A percentile compares a stretch with the other conserved stretches of the same genome.
These are phyloP conservation scores for Agonum fuliginosum DNA, from an alignment of 2,888 invertebrate species.

Conservation along the genomic window DNA sequence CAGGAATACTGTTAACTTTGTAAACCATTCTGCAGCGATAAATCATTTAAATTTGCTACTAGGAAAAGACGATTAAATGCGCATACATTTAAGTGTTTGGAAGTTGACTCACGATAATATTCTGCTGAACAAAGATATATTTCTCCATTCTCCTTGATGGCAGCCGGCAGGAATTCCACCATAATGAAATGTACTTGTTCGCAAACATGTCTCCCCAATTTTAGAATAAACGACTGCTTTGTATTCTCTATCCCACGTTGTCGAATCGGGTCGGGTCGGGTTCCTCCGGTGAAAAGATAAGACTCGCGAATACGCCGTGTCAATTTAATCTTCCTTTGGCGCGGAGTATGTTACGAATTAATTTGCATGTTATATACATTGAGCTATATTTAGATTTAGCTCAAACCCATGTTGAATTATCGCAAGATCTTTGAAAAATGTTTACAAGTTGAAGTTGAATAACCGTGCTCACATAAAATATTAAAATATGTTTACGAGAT, in stretches of 20 bases:
- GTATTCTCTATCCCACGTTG: conserved; percentile 36
- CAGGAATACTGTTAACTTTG: no score
- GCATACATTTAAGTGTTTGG: no score
- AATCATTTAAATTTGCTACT: no score
- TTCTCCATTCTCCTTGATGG: neutral
- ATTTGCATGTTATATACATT: conserved; percentile 42
- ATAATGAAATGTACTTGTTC: conserved; percentile 32
- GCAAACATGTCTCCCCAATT: conserved; percentile 39
- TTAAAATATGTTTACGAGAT: conserved; percentile 1
- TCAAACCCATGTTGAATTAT: conserved; percentile 33
- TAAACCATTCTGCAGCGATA: no score
- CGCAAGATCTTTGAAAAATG: conserved; percentile 23
- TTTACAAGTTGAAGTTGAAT: conserved; percentile 3
- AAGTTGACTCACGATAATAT: no score
- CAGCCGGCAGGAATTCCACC: neutral
- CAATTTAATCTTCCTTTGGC: conserved; percentile 32
- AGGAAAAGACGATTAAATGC: no score
- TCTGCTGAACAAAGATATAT: neutral
- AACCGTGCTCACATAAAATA: neutral
- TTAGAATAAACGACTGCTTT: conserved; percentile 25
- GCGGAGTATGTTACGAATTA: conserved; percentile 38
- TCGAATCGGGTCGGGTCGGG: neutral
- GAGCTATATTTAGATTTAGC: conserved; percentile 38
- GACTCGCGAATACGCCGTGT: conserved; percentile 26
- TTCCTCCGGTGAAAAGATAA: conserved; percentile 30